Evolutionary conservation across 2,797 vertebrate genomes (phyloP), one percentile per base, ranked within the genome.

Genomic region (Hyperoplus immaculatus): DNA sequence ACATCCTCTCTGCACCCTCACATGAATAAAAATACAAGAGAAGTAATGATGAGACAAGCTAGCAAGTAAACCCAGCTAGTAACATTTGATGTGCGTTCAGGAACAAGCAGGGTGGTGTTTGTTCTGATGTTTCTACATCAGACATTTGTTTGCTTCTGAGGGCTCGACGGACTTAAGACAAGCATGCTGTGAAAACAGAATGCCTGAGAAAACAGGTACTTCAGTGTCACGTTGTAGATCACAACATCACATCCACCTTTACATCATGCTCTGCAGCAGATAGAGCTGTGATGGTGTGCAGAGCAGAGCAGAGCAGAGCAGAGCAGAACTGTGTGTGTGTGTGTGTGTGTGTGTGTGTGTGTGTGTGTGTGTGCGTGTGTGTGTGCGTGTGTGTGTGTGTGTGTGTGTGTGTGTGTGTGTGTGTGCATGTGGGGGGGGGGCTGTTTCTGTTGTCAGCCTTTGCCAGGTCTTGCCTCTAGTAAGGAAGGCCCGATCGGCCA

Each of bases 381-480:
- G 60, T 55, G 41, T 70, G 59, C 53, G 60, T 80, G 41, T 57
- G 41, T 53, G 46, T 50, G 61, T 63, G 42, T 18, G 59, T 50
- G 51, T 39, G 51, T 43, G 56, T 68, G 56, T 50, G 45, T 60
- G 51, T 63, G 45, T 49, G 49, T 50, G 29, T 50, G 5, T 50
- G 13, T 50, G 49, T 50, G 53, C 18, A 5, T 21, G 21, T 29
- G 29, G 3, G 29, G 29, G 29, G 29, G 29, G 5, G 4, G 45
- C 64, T 72, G 60, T 66, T 62, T 83, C 84, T 87, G 90, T 88
- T 89, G 87, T 92, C 84, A 93, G 87, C 83, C 75, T 86, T 87
- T 84, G 51, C 70, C 61, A 87, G 76, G 65, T 77, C 81, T 87
- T 77, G 86, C 84, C 89, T 89, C 67, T 78, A 64, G 81, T 85